phyloP scores from a whole-genome alignment of 2,113 vertebrate species.

The Gymnobelideus leadbeateri region DNA sequence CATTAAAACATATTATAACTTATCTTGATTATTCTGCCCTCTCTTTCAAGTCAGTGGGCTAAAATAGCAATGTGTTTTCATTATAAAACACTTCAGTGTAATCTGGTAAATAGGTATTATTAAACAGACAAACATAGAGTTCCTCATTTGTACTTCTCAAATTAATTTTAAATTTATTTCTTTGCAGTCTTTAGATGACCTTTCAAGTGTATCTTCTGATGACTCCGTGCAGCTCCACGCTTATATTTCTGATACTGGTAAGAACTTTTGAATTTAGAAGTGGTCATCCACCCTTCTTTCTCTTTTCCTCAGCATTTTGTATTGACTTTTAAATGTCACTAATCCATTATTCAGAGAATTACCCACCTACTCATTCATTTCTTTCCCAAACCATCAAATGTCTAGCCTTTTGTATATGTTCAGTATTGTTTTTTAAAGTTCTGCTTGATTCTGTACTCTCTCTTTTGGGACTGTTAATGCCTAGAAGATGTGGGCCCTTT shows the following conservation, averaged over 20 bases:
- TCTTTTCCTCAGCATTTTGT: constrained; percentile 25
- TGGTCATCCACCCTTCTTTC: constrained; percentile 4
- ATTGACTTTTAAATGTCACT: neutral
- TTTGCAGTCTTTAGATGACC: constrained; percentile 95
- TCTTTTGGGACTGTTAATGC: neutral
- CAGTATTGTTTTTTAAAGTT: neutral
- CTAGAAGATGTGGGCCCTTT: neutral
- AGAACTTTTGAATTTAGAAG: constrained; percentile 69
- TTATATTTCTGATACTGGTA: constrained; percentile 99
- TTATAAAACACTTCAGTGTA: neutral
- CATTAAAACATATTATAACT: neutral
- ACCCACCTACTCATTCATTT: neutral
- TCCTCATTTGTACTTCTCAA: neutral
- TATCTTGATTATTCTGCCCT: neutral
- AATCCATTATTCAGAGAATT: neutral
- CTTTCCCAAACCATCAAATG: neutral
- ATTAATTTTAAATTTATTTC: neutral
- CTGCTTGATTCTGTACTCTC: neutral
- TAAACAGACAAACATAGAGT: rapidly evolving
- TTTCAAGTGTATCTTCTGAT: constrained; percentile 93
- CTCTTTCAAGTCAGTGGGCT: neutral
- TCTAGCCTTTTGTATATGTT: neutral
- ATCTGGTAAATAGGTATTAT: no score
- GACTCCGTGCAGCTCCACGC: constrained; percentile 93
- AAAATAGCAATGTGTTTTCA: neutral